phyloP scores from a whole-genome alignment of 1,140 invertebrate species.

The Bemisia tabaci region DNA sequence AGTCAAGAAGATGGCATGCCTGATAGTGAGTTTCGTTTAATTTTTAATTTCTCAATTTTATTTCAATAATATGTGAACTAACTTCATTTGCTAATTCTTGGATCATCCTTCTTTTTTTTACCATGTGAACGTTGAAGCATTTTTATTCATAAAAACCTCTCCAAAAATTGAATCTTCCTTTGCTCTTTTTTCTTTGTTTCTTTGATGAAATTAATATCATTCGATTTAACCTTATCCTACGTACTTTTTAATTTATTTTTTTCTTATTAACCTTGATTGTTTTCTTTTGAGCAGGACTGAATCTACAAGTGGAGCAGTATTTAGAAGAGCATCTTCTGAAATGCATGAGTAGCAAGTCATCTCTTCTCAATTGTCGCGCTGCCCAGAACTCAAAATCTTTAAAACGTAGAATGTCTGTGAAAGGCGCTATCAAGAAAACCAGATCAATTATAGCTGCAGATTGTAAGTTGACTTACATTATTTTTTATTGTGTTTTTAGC shows the following conservation, averaged over 20 bases:
- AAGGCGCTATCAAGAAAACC: conserved; percentile 74
- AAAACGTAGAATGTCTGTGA: conserved; percentile 61
- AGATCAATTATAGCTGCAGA: conserved; percentile 52
- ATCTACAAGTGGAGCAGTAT: conserved; percentile 72
- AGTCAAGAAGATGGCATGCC: conserved; percentile 82
- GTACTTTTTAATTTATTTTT: conserved; percentile 10
- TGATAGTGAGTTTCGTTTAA: conserved; percentile 40
- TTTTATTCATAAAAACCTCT: too few relatives aligned
- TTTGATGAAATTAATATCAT: too few relatives aligned
- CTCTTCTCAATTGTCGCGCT: conserved; percentile 42
- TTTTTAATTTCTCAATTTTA: background rate
- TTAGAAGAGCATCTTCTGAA: conserved; percentile 74
- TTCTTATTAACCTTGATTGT: background rate
- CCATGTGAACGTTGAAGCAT: too few relatives aligned
- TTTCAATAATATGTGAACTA: too few relatives aligned
- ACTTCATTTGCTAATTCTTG: too few relatives aligned
- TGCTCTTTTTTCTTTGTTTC: too few relatives aligned
- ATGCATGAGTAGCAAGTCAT: conserved; percentile 55
- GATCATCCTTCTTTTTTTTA: conserved; percentile 8
- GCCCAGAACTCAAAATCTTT: conserved; percentile 31
- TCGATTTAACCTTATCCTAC: too few relatives aligned
- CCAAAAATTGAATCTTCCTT: too few relatives aligned
- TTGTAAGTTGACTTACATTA: too few relatives aligned
- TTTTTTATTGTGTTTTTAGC: too few relatives aligned
- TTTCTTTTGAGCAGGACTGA: conserved; percentile 39